Evolutionary conservation across 37 sponge, comb jelly and placozoan genomes (phyloP), one percentile per base, ranked within the genome.

Genomic region (Corticium candelabrum): DNA sequence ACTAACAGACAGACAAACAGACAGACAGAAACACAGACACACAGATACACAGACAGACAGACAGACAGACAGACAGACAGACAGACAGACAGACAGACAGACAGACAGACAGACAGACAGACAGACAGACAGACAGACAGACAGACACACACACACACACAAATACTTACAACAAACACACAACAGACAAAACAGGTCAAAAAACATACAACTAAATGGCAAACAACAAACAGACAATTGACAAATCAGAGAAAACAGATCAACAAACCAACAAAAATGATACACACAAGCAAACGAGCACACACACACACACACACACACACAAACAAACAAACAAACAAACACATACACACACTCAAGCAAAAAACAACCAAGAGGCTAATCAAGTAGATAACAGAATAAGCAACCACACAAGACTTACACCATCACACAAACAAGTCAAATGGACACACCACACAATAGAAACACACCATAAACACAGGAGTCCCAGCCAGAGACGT

Each of bases 401-500:
- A 43, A 43, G 11, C 56, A 21, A 11, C 56, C 11, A 43, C 11
- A 43, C 5, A 43, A 43, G 56, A 43, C 5, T 43, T 43, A 5
- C 5, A 43, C 56, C 11, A 11, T 11, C 5, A 5, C 5, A 11
- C 5, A 29, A 70, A 29, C 5, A 4, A 70, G 73, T 5, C 73
- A 4, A 70, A 70, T 70, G 73, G 21, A 70, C 36, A 29, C 5
- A 70, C 33, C 5, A 29, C 73, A 70, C 31, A 35, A 4, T 34
- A 4, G 29, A 7, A 32, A 5, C 73, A 70, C 36, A 93, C 93
- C 95, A 94, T 94, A 68, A 94, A 94, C n/a, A 94, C 95, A 31
- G 95, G 95, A 29, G 95, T 94, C 15, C 95, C 95, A 31, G 95
- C 95, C 41, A 94, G 83, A 40, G 91, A 90, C 3, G 84, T 80